Evolutionary conservation across 2,797 vertebrate species (phyloP).

Genomic region (Ispidina picta): DNA sequence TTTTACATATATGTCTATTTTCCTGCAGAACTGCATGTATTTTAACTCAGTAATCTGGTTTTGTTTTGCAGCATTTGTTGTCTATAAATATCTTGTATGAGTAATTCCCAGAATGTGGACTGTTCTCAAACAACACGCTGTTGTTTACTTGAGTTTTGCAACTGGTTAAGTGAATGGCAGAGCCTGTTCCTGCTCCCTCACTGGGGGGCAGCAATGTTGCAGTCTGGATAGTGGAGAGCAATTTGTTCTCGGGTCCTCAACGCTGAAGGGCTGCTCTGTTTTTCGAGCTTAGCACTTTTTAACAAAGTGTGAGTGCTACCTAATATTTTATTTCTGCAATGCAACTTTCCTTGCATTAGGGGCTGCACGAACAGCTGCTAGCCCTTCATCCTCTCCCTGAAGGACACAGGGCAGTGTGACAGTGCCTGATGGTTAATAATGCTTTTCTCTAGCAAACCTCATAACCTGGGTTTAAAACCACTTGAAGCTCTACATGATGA

Average conservation of each 20-base stretch:
- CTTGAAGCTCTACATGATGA: neutral
- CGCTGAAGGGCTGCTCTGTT: neutral
- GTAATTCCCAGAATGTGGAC: neutral
- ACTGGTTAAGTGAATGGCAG: neutral
- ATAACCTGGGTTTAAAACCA: neutral
- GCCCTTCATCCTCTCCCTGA: neutral
- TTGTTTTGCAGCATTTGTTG: neutral
- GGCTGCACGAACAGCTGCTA: neutral
- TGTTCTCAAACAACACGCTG: accelerated
- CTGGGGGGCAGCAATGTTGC: neutral
- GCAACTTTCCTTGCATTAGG: neutral
- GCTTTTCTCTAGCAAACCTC: neutral
- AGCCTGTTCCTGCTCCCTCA: neutral
- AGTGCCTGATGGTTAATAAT: neutral
- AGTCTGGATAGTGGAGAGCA: neutral
- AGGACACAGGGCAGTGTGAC: neutral
- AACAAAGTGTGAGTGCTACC: neutral
- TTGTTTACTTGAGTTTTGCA: neutral
- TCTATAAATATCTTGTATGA: neutral
- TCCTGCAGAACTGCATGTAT: neutral
- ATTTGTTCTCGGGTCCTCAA: neutral
- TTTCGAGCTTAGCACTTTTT: neutral
- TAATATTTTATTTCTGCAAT: neutral
- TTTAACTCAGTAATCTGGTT: neutral
- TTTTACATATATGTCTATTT: neutral